A percentile compares a stretch with the other conserved stretches of the same genome.
phyloP scores from a whole-genome alignment of 2,797 vertebrate genomes.

The Rhinichthys osculus region DNA sequence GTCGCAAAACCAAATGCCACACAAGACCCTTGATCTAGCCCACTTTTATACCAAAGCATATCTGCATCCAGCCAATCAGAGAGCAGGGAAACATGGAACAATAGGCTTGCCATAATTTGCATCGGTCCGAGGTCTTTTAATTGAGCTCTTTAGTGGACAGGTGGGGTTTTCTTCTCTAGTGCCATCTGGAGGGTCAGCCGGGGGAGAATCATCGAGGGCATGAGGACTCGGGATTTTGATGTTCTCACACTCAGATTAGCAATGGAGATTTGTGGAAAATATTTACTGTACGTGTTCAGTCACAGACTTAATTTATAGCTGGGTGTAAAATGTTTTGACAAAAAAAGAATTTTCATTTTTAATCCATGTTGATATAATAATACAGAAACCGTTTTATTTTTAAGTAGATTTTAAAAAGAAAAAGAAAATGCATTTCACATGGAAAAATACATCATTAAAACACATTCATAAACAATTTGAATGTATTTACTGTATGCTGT shows the following conservation, averaged over 20 bases:
- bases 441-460: not conserved
- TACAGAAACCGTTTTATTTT: not conserved
- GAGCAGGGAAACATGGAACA: slow-evolving; percentile 61
- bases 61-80: slow-evolving; percentile 71
- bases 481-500: not conserved
- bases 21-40: slow-evolving; percentile 49
- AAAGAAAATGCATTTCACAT: not conserved
- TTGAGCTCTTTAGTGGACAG: slow-evolving; percentile 72
- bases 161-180: slow-evolving; percentile 69
- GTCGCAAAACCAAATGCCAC: slow-evolving; percentile 21
- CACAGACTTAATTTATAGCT: not conserved
- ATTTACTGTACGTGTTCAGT: not conserved
- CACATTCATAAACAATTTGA: not conserved
- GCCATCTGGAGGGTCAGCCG: slow-evolving; percentile 68
- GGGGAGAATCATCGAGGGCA: slow-evolving; percentile 71
- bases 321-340: not conserved
- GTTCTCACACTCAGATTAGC: slow-evolving; percentile 51
- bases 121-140: slow-evolving; percentile 62
- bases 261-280: not conserved
- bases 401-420: no score
- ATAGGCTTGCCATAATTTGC: slow-evolving; percentile 58
- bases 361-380: not conserved
- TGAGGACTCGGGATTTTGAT: slow-evolving; percentile 60
- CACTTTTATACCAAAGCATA: slow-evolving; percentile 69
- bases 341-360: not conserved